A percentile compares a stretch with the other conserved stretches of the same genome.
These are phyloP conservation scores for Actinemys pallida DNA, from an alignment of 2,113 vertebrate genomes.

Conservation along the genomic window DNA sequence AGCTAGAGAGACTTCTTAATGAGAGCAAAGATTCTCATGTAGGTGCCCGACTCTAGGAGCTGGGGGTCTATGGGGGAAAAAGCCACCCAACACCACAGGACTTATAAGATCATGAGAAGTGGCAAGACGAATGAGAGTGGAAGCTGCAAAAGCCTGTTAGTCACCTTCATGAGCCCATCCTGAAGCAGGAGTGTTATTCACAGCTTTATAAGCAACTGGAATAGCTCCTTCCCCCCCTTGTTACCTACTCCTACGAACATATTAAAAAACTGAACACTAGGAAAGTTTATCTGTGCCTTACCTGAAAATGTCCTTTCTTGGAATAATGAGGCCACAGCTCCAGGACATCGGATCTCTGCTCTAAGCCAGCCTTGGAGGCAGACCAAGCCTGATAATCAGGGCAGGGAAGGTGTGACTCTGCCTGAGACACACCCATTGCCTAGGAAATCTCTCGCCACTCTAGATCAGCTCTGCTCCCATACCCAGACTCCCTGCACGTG, in stretches of 20 bases:
- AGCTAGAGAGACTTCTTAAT: conserved; percentile 25
- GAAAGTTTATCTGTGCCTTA: no score
- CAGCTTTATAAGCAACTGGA: neutral
- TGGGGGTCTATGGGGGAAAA: neutral
- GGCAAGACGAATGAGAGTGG: neutral
- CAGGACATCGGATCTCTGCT: neutral
- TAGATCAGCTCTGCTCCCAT: no score
- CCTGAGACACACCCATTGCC: neutral
- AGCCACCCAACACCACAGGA: neutral
- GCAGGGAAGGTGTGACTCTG: no score
- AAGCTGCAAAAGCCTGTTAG: neutral
- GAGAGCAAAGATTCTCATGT: neutral
- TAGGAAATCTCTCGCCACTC: no score
- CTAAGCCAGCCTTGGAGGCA: neutral
- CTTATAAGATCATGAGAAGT: neutral
- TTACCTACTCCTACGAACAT: conserved; percentile 14
- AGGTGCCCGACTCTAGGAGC: neutral
- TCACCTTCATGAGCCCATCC: neutral
- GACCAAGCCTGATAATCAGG: no score
- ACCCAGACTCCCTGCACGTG: no score
- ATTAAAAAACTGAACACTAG: neutral
- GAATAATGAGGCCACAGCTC: no score
- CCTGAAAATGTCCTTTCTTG: no score
- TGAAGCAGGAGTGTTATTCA: neutral
- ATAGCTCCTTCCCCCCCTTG: neutral